Evolutionary conservation across 2,113 vertebrate species (phyloP).

Genomic region (Amblyornis subalaris): DNA sequence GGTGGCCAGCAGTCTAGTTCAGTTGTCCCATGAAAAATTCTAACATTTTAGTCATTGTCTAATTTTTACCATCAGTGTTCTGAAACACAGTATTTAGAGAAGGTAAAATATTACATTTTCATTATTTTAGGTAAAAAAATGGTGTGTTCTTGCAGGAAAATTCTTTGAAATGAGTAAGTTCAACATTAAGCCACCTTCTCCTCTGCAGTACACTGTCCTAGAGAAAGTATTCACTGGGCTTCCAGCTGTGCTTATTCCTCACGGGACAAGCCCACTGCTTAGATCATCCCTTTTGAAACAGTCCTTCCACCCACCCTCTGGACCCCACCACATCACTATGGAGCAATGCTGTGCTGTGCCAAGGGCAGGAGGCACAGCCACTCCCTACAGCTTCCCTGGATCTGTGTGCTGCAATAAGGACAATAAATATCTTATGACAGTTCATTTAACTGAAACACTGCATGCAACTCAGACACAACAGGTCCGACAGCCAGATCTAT

Average conservation of each 20-base stretch:
- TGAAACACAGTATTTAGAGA: neutral
- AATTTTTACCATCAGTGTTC: neutral
- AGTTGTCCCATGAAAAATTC: neutral
- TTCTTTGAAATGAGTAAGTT: neutral
- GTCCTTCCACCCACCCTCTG: neutral
- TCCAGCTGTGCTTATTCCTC: neutral
- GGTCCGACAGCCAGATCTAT: neutral
- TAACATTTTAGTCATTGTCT: neutral
- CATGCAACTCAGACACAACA: neutral
- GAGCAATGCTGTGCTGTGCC: neutral
- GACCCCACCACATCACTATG: fast-evolving
- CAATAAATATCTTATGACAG: neutral
- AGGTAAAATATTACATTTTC: neutral
- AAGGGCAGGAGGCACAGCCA: neutral
- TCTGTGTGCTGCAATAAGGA: neutral
- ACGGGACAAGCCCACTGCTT: neutral
- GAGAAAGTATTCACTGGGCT: neutral
- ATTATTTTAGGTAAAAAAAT: neutral
- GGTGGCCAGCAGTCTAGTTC: neutral
- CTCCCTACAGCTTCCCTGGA: neutral
- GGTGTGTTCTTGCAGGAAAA: neutral
- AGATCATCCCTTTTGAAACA: neutral
- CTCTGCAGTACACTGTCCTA: neutral
- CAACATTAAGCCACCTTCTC: neutral
- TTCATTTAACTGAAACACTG: neutral